A percentile compares a stretch with the other conserved stretches of the same genome.
These are phyloP conservation scores for Hyles vespertilio DNA, from an alignment of 1,140 invertebrate genomes.

Conservation along the genomic window DNA sequence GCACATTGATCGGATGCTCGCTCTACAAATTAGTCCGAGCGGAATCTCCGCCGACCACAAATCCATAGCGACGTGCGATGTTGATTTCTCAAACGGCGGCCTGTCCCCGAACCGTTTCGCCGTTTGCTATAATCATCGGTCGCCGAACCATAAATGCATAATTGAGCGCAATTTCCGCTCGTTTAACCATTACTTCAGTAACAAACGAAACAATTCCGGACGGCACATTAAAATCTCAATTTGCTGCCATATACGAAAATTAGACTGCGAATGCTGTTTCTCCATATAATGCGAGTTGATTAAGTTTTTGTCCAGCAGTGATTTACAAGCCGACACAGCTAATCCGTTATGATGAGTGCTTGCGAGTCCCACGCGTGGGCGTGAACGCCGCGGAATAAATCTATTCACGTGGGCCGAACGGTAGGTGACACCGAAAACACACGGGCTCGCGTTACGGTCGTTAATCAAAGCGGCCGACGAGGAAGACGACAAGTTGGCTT, in stretches of 20 bases:
- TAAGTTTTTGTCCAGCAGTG: slow-evolving; percentile 20
- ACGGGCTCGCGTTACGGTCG: slow-evolving; percentile 49
- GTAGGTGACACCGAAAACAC: slow-evolving; percentile 25
- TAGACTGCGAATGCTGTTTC: too few relatives aligned
- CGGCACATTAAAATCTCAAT: too few relatives aligned
- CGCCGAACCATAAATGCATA: slow-evolving; percentile 32
- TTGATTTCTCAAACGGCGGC: slow-evolving; percentile 15
- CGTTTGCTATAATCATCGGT: slow-evolving; percentile 25
- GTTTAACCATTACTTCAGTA: slow-evolving; percentile 33
- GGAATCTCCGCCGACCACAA: slow-evolving; percentile 8
- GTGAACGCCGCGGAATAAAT: slow-evolving; percentile 33
- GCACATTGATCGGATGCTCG: slow-evolving; percentile 25
- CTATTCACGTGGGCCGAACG: slow-evolving; percentile 36
- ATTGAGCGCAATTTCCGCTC: slow-evolving; percentile 50
- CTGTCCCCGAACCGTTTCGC: slow-evolving; percentile 5
- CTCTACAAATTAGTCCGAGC: slow-evolving; percentile 21
- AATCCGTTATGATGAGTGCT: slow-evolving; percentile 29
- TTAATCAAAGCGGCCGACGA: slow-evolving; percentile 54
- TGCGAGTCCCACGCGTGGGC: slow-evolving; percentile 29
- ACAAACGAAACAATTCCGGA: too few relatives aligned
- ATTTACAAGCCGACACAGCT: slow-evolving; percentile 31
- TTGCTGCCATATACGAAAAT: too few relatives aligned
- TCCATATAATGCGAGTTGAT: too few relatives aligned
- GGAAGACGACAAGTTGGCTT: slow-evolving; percentile 37
- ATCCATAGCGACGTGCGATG: slow-evolving; percentile 12